Conservation (phyloP, 2,888 invertebrate species). For the Zeuzera pyrina region DNA sequence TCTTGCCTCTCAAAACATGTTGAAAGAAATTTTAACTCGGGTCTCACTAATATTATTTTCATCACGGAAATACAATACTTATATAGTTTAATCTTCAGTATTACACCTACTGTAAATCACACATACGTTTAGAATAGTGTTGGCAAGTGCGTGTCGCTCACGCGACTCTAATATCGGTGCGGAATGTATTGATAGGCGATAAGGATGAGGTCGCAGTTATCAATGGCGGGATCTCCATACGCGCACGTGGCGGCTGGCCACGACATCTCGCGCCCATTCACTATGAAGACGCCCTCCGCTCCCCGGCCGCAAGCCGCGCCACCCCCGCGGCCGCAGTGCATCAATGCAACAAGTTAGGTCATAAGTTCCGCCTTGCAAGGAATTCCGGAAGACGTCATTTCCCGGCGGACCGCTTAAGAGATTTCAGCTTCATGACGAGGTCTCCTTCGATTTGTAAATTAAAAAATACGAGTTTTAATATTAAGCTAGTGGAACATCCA, state of each 20-base stretch:
- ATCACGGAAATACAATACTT: too few relatives aligned
- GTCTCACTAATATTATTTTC: too few relatives aligned
- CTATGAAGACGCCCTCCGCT: slow-evolving; percentile 57
- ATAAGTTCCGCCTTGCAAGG: slow-evolving; percentile 55
- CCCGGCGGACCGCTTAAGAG: not conserved
- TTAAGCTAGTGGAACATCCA: too few relatives aligned
- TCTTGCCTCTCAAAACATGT: too few relatives aligned
- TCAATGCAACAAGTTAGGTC: slow-evolving; percentile 71
- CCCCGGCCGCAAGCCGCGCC: slow-evolving; percentile 29
- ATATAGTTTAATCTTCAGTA: too few relatives aligned
- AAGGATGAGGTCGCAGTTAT: slow-evolving; percentile 68
- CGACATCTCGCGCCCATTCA: slow-evolving; percentile 72
- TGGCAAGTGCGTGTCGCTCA: too few relatives aligned
- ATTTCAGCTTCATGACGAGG: too few relatives aligned
- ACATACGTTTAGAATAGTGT: not conserved
- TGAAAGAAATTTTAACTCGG: too few relatives aligned
- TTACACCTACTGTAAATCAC: too few relatives aligned
- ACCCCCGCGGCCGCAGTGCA: slow-evolving; percentile 42
- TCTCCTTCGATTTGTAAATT: too few relatives aligned
- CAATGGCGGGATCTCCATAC: slow-evolving; percentile 71
- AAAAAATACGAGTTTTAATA: too few relatives aligned
- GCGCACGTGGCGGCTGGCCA: slow-evolving; percentile 62
- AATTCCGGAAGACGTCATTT: slow-evolving; percentile 38
- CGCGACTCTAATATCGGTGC: slow-evolving; percentile 23
- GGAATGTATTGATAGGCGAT: slow-evolving; percentile 47